Evolutionary conservation across 92 coral and sea anemone species (phyloP).

Genomic region (Phenganax subtilis): DNA sequence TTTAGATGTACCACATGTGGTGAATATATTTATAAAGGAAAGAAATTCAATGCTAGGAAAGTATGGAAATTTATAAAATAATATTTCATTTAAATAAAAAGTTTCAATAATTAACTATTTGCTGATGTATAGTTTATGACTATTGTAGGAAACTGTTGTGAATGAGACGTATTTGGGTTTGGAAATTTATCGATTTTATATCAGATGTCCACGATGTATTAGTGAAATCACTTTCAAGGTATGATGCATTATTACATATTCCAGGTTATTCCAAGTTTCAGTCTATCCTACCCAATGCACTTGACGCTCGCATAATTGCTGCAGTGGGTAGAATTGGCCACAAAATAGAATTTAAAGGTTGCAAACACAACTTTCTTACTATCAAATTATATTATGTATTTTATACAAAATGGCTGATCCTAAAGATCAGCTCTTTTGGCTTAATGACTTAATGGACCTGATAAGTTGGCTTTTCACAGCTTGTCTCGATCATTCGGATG

Average conservation of each 20-base stretch:
- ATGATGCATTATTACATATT: background rate
- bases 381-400: no score
- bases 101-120: background rate
- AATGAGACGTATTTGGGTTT: conserved; percentile 86
- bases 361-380: no score
- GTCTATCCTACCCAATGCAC: background rate
- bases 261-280: background rate
- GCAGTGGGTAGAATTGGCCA: no score
- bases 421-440: no score
- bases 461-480: no score
- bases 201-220: conserved; percentile 90
- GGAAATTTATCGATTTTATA: conserved; percentile 78
- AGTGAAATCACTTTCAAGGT: conserved; percentile 98
- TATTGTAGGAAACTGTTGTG: conserved; percentile 80
- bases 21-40: conserved; percentile 94
- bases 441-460: no score
- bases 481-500: no score
- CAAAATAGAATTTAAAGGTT: no score
- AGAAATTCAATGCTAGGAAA: conserved; percentile 97
- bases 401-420: no score
- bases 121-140: background rate
- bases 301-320: no score
- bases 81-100: background rate
- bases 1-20: conserved; percentile 94
- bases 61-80: conserved; percentile 30